Evolutionary conservation across 1,140 invertebrate genomes (phyloP).

Genomic region (Heliconius melpomene): DNA sequence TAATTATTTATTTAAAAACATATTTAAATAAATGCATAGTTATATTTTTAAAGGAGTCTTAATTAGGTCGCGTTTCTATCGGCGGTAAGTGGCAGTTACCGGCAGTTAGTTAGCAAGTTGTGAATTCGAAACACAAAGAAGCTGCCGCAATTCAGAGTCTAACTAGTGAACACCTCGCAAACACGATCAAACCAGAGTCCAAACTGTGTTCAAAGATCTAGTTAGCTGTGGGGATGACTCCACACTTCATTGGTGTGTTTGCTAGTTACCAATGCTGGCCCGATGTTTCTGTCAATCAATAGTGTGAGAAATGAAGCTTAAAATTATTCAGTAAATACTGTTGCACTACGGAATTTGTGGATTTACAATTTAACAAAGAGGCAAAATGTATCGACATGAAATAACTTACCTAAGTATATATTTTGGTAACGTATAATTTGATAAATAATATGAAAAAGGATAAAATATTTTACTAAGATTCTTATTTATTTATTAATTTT

Average conservation of each 20-base stretch:
- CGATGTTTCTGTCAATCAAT: conserved; percentile 23
- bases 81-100: conserved; percentile 53
- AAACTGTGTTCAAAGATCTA: conserved; percentile 76
- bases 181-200: conserved; percentile 71
- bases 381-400: neutral
- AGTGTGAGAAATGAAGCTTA: neutral
- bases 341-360: neutral
- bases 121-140: conserved; percentile 72
- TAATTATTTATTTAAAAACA: neutral
- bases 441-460: neutral
- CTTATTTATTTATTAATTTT: neutral
- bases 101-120: conserved; percentile 76
- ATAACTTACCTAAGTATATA: too few species aligned
- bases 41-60: conserved; percentile 19
- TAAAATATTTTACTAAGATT: neutral
- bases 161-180: conserved; percentile 68
- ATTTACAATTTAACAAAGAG: neutral
- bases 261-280: conserved; percentile 27
- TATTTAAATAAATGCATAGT: conserved; percentile 6
- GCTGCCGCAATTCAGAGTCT: conserved; percentile 64
- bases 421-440: too few species aligned
- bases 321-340: conserved; percentile 6
- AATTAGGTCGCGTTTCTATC: conserved; percentile 28
- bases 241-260: conserved; percentile 56
- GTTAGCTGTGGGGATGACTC: conserved; percentile 65